Percentiles rank a stretch among this genome's conserved stretches.
Evolutionary conservation across 2,888 invertebrate species (phyloP).

Genomic region (Didymodactylos carnosus): DNA sequence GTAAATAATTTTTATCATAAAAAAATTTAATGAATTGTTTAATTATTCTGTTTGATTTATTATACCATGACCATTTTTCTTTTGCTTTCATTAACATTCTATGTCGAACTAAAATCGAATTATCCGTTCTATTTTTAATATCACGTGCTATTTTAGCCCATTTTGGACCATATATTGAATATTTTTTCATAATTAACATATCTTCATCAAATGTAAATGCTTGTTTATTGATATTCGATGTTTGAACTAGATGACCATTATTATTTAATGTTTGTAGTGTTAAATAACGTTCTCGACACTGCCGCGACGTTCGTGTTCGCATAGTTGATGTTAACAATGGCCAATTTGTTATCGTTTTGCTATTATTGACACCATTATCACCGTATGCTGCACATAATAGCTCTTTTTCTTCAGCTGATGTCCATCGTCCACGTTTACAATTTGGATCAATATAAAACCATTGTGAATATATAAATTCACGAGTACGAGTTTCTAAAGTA

Average conservation of each 20-base stretch:
- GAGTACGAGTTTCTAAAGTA: background rate
- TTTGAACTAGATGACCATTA: background rate
- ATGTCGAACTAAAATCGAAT: background rate
- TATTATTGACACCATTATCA: background rate
- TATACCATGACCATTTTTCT: background rate
- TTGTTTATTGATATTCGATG: background rate
- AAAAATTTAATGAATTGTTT: background rate
- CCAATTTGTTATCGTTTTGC: background rate
- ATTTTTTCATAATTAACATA: background rate
- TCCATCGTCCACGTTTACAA: background rate
- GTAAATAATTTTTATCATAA: too few species aligned
- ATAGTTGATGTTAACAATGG: background rate
- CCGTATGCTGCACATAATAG: too few species aligned
- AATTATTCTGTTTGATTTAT: background rate
- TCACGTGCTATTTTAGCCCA: background rate
- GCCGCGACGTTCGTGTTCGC: background rate
- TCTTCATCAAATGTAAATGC: background rate
- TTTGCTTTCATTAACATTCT: background rate
- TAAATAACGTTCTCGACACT: background rate
- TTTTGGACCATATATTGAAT: background rate
- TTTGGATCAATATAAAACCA: background rate
- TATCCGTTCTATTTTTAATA: background rate
- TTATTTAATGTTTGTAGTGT: background rate
- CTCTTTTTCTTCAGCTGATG: background rate
- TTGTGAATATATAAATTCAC: background rate